phyloP scores from a whole-genome alignment of 2,113 vertebrate species.

The Sminthopsis crassicaudata region DNA sequence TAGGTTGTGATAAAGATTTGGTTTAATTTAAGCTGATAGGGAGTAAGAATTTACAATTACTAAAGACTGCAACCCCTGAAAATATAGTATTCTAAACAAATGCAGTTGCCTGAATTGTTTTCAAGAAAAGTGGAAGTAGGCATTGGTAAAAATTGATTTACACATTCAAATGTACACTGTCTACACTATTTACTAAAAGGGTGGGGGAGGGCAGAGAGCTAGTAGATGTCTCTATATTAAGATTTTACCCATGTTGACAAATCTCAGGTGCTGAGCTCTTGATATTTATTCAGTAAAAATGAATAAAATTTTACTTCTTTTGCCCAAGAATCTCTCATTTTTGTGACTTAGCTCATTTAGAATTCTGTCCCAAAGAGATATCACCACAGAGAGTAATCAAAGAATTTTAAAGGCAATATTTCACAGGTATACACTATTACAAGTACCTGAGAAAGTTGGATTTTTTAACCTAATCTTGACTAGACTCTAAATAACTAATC shows the following conservation, averaged over 20 bases:
- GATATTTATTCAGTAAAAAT: background rate
- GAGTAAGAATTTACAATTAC: background rate
- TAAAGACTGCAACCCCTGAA: background rate
- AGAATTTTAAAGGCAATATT: slow-evolving; percentile 1
- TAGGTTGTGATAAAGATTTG: background rate
- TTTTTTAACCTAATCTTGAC: background rate
- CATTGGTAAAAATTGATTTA: background rate
- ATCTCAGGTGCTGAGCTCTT: slow-evolving; percentile 15
- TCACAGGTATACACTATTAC: background rate
- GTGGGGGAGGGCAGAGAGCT: background rate
- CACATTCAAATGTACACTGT: background rate
- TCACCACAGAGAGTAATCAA: background rate
- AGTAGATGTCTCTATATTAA: background rate
- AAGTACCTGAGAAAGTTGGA: slow-evolving; percentile 23
- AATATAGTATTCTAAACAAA: background rate
- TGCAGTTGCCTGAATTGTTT: background rate
- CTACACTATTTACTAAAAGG: background rate
- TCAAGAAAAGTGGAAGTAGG: slow-evolving; percentile 6
- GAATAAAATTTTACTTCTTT: background rate
- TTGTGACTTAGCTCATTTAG: background rate
- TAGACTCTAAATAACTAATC: background rate
- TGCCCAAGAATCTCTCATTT: slow-evolving; percentile 21
- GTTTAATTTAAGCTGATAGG: slow-evolving; percentile 4
- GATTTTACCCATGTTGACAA: background rate
- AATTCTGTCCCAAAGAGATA: background rate